Conservation (phyloP, 1,140 invertebrate species). For the Macrobrachium rosenbergii region DNA sequence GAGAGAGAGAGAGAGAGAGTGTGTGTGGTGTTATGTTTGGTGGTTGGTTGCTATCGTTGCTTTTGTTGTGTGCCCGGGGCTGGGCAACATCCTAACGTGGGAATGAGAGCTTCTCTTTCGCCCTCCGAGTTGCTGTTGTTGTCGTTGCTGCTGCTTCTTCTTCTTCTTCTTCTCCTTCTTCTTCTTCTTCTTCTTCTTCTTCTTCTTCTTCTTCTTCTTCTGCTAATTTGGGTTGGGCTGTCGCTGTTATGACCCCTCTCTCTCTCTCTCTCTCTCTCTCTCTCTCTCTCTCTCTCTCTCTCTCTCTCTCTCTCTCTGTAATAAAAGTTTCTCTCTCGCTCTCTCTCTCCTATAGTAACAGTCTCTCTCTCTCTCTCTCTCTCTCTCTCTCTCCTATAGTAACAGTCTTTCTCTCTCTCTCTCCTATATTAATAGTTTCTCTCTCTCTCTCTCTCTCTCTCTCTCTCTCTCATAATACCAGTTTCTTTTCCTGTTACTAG, state of each 20-base stretch:
- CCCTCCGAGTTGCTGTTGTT: conserved; percentile 66
- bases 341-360: background rate
- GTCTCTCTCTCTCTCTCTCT: background rate
- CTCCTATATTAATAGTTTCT: no score
- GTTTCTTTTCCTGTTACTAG: no score
- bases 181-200: conserved; percentile 44
- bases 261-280: conserved; percentile 23
- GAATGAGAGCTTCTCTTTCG: conserved; percentile 21
- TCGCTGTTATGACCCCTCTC: conserved; percentile 8
- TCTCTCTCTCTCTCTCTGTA: background rate
- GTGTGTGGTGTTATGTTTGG: background rate
- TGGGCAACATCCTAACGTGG: conserved; percentile 17
- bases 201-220: conserved; percentile 23
- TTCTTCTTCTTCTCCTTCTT: conserved; percentile 15
- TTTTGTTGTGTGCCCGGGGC: background rate
- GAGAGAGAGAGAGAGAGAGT: conserved; percentile 5
- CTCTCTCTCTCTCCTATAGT: background rate
- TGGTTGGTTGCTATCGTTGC: no score
- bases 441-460: conserved; percentile 13
- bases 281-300: conserved; percentile 6
- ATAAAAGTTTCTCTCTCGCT: background rate
- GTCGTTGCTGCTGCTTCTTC: background rate
- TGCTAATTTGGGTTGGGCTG: background rate
- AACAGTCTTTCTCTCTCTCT: background rate
- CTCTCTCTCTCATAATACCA: background rate